Percentiles rank a stretch among this genome's conserved stretches.
Evolutionary conservation across 2,888 invertebrate species (phyloP).

Genomic region (Hirtodrosophila duncani): DNA sequence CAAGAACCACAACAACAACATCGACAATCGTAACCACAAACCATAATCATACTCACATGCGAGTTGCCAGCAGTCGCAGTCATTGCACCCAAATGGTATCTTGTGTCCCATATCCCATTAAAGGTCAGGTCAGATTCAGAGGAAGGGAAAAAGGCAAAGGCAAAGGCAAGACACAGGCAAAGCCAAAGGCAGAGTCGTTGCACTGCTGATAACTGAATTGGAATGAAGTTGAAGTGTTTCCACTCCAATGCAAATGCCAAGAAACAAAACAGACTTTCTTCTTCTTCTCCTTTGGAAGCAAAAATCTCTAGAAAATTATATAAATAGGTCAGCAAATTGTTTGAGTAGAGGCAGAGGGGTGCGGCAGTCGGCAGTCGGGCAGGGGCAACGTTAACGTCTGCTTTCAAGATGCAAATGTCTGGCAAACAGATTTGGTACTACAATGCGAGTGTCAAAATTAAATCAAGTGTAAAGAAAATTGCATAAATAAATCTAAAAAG

Average conservation of each 20-base stretch:
- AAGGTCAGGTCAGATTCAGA: constrained; percentile 14
- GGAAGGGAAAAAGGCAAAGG: neutral
- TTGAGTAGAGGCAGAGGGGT: constrained; percentile 5
- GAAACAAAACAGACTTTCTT: neutral
- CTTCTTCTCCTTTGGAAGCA: no score
- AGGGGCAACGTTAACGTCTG: no score
- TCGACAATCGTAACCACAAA: no score
- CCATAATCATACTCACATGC: constrained; percentile 1
- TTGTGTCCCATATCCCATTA: constrained; percentile 15
- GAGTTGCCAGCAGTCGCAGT: no score
- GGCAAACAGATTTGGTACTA: constrained; percentile 33
- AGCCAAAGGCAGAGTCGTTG: constrained; percentile 28
- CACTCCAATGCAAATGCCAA: constrained; percentile 44
- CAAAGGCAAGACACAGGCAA: constrained; percentile 12
- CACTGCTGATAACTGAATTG: constrained; percentile 50
- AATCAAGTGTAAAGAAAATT: constrained; percentile 65
- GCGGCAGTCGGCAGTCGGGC: neutral
- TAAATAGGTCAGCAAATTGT: constrained; percentile 57
- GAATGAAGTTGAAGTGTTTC: constrained; percentile 63
- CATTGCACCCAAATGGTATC: constrained; percentile 24
- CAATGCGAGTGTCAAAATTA: constrained; percentile 52
- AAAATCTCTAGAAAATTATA: constrained; percentile 32
- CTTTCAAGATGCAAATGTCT: constrained; percentile 61
- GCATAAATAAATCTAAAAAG: constrained; percentile 60
- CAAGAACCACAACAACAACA: neutral